phyloP scores from a whole-genome alignment of 2,797 vertebrate species.

The Valencia hispanica region DNA sequence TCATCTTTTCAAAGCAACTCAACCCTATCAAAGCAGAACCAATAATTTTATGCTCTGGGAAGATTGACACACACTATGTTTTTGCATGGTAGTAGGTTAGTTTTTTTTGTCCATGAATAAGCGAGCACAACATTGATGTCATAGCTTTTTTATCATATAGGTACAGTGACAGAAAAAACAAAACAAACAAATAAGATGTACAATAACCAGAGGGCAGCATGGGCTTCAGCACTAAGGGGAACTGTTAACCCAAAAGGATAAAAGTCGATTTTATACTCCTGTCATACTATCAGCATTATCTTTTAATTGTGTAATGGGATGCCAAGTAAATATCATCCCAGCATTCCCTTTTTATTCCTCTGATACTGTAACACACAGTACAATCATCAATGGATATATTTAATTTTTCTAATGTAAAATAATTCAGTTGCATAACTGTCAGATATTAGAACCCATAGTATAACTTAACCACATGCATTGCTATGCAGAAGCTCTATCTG shows the following conservation, averaged over 20 bases:
- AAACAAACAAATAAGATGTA: background rate
- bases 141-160: background rate
- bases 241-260: no score
- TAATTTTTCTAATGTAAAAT: no score
- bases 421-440: no score
- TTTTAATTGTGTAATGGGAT: background rate
- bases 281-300: background rate
- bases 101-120: slow-evolving; percentile 27
- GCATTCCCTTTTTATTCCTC: no score
- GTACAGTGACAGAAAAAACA: background rate
- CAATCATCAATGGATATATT: no score
- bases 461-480: no score
- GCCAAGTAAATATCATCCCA: no score
- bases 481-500: no score
- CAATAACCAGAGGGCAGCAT: background rate
- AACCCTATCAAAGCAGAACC: slow-evolving; percentile 42
- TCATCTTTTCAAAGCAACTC: slow-evolving; percentile 35
- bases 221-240: background rate
- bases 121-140: slow-evolving; percentile 5
- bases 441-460: no score
- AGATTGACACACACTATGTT: slow-evolving; percentile 23
- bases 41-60: slow-evolving; percentile 38
- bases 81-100: background rate
- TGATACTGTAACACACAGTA: no score
- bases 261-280: no score